Evolutionary conservation across 2,888 invertebrate species (phyloP).

Genomic region (Xylota segnis): DNA sequence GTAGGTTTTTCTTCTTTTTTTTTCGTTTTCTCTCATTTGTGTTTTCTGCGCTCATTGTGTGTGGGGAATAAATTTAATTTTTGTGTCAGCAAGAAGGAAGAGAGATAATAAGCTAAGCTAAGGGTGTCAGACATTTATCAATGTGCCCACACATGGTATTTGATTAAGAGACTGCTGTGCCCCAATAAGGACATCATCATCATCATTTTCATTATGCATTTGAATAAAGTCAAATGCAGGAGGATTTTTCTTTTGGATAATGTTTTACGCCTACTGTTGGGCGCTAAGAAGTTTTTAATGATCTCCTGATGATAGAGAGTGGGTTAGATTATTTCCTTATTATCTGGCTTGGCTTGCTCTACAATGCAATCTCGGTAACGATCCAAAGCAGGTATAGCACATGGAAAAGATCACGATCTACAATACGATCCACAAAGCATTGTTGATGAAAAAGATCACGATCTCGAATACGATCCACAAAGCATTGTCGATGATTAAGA

Average conservation of each 20-base stretch:
- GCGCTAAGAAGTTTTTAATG: constrained; percentile 30
- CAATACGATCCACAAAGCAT: neutral
- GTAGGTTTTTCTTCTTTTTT: too few relatives aligned
- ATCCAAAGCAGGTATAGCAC: too few relatives aligned
- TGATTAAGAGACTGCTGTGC: constrained; percentile 15
- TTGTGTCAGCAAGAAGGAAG: constrained; percentile 55
- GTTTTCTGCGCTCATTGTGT: constrained; percentile 28
- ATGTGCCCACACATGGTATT: constrained; percentile 49
- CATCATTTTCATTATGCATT: constrained; percentile 41
- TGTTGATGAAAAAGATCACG: too few relatives aligned
- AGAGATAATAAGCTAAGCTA: constrained; percentile 52
- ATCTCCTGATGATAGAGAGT: neutral
- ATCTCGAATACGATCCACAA: neutral
- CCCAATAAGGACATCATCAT: constrained; percentile 13
- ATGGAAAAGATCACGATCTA: too few relatives aligned
- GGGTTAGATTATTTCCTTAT: neutral
- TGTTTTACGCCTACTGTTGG: constrained; percentile 35
- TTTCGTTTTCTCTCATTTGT: constrained; percentile 26
- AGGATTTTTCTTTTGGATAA: constrained; percentile 27
- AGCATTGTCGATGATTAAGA: too few relatives aligned
- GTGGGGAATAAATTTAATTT: constrained; percentile 53
- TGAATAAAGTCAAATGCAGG: constrained; percentile 26
- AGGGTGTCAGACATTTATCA: constrained; percentile 69
- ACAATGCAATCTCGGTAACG: too few relatives aligned
- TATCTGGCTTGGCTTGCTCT: neutral